Conservation (phyloP, 2,888 invertebrate species). For the Pogonocherus hispidulus region DNA sequence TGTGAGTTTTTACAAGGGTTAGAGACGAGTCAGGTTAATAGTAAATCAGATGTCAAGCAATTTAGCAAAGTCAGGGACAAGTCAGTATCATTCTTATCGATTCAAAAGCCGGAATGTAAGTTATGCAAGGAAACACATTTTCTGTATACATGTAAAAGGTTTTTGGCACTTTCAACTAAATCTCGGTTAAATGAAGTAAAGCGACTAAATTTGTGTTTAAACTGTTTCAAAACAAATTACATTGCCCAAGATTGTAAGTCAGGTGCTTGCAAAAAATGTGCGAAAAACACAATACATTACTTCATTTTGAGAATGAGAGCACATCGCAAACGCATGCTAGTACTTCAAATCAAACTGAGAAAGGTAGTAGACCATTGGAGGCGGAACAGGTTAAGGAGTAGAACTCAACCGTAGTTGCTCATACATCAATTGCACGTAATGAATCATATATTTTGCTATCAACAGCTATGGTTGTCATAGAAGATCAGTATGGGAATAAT, state of each 20-base stretch:
- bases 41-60: conserved; percentile 1
- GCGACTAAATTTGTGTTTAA: conserved; percentile 31
- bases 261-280: background rate
- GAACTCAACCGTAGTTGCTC: background rate
- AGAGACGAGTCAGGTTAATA: background rate
- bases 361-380: background rate
- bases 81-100: background rate
- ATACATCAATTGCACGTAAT: background rate
- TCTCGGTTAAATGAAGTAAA: conserved; percentile 25
- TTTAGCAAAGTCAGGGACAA: background rate
- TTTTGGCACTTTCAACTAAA: conserved; percentile 18
- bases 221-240: conserved; percentile 32
- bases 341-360: background rate
- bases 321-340: background rate
- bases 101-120: background rate
- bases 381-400: background rate
- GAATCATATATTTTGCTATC: conserved; percentile 27
- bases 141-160: conserved; percentile 31
- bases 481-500: too few relatives aligned
- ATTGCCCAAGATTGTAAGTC: conserved; percentile 13
- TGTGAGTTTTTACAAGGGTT: background rate
- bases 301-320: background rate
- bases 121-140: conserved; percentile 23
- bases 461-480: conserved; percentile 33
- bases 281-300: background rate